These are phyloP conservation scores for Euphydryas editha DNA, from an alignment of 2,888 invertebrate genomes.

Conservation along the genomic window DNA sequence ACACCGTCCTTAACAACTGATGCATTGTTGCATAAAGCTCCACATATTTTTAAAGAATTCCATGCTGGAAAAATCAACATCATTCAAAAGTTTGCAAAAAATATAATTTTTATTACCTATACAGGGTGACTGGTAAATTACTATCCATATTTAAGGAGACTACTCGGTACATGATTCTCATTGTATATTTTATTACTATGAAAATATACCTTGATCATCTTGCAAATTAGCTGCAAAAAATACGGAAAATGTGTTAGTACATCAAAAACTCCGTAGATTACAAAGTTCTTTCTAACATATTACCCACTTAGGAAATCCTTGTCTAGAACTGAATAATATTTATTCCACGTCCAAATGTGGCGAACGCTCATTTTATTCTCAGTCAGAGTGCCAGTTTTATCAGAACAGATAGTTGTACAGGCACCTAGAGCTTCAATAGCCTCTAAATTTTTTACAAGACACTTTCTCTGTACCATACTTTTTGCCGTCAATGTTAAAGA, in stretches of 20 bases:
- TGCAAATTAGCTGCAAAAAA: slow-evolving; percentile 56
- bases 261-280: neutral
- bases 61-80: slow-evolving; percentile 82
- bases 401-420: slow-evolving; percentile 99
- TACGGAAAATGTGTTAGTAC: slow-evolving; percentile 5
- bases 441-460: slow-evolving; percentile 98
- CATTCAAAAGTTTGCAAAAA: too few relatives aligned
- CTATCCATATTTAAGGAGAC: too few relatives aligned
- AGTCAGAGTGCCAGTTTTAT: slow-evolving; percentile 98
- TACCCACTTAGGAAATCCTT: slow-evolving; percentile 53
- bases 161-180: too few relatives aligned
- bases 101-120: too few relatives aligned
- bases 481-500: slow-evolving; percentile 98
- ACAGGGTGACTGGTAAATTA: too few relatives aligned
- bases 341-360: slow-evolving; percentile 98
- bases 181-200: neutral
- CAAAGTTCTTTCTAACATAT: neutral
- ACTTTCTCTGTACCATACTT: slow-evolving; percentile 98
- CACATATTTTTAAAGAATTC: slow-evolving; percentile 92
- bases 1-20: slow-evolving; percentile 93
- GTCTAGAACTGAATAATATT: slow-evolving; percentile 93
- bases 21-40: slow-evolving; percentile 97
- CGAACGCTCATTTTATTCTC: slow-evolving; percentile 99
- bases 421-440: slow-evolving; percentile 99
- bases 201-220: slow-evolving; percentile 55